Conservation (phyloP, 2,797 vertebrate genomes). For the Lithobates pipiens region DNA sequence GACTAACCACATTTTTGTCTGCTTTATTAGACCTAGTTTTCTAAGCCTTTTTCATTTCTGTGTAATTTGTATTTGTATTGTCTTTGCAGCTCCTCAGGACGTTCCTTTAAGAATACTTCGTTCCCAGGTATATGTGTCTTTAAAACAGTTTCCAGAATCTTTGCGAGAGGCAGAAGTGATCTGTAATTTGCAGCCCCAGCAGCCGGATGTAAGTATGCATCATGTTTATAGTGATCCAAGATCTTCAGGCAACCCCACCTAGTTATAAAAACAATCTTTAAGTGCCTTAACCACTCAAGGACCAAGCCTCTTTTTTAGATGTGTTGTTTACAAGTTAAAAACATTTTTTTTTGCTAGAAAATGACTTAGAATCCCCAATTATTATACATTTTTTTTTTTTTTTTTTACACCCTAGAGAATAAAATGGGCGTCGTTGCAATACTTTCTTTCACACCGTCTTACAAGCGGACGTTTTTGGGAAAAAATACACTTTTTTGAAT, state of each 20-base stretch:
- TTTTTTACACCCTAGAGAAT: too few species aligned
- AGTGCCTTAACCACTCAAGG: neutral
- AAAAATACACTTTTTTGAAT: too few species aligned
- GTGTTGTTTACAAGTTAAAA: too few species aligned
- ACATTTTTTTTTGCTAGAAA: too few species aligned
- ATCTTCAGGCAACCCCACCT: neutral
- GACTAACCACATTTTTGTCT: neutral
- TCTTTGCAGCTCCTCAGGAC: slow-evolving; percentile 75
- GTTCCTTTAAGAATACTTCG: slow-evolving; percentile 78
- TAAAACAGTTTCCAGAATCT: slow-evolving; percentile 75
- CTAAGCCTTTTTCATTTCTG: neutral
- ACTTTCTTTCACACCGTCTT: too few species aligned
- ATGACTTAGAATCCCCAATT: too few species aligned
- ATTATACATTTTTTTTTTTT: too few species aligned
- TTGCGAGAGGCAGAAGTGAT: slow-evolving; percentile 83
- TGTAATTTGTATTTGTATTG: neutral
- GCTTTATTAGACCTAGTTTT: neutral
- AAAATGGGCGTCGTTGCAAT: too few species aligned
- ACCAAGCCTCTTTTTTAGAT: too few species aligned
- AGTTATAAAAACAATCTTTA: neutral
- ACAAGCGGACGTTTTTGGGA: too few species aligned
- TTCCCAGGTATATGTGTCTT: slow-evolving; percentile 77
- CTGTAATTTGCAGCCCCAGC: slow-evolving; percentile 80
- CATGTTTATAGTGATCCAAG: neutral
- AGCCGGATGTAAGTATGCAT: slow-evolving; percentile 77